Conservation (phyloP, 2,113 vertebrate species). For the Pipra filicauda region DNA sequence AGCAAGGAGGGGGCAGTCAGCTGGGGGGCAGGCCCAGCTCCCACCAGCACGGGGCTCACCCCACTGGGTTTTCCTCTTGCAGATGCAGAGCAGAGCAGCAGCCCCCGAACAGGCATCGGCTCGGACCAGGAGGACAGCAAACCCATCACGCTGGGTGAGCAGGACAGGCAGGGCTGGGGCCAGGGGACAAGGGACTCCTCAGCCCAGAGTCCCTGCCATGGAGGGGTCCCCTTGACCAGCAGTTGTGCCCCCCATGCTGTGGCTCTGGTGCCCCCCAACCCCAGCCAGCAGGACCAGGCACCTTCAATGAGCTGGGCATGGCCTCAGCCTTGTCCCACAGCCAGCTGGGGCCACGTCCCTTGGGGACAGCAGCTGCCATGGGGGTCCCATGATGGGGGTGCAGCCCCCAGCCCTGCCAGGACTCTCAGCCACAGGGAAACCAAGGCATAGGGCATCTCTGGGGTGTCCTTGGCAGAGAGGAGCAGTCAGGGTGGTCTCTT, state of each 20-base stretch:
- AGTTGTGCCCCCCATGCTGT: fast-evolving
- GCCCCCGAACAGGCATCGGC: constrained; percentile 86
- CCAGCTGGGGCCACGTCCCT: neutral
- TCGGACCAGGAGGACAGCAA: constrained; percentile 94
- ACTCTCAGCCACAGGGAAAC: neutral
- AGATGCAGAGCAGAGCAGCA: constrained; percentile 91
- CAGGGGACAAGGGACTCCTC: neutral
- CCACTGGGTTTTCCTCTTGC: neutral
- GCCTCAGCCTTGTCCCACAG: neutral
- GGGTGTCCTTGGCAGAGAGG: neutral
- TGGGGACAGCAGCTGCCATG: neutral
- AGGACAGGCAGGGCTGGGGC: neutral
- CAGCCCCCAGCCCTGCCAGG: neutral
- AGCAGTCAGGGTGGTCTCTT: neutral
- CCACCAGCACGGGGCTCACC: neutral
- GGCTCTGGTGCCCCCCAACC: neutral
- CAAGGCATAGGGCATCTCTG: neutral
- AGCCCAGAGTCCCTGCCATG: neutral
- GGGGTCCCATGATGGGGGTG: neutral
- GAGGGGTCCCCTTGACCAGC: fast-evolving
- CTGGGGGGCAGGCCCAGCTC: fast-evolving
- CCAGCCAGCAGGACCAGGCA: neutral
- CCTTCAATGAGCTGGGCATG: neutral
- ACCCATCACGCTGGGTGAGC: constrained; percentile 89
- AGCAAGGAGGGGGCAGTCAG: fast-evolving